Conservation (phyloP, 2,113 vertebrate genomes). For the Aleadryas rufinucha region DNA sequence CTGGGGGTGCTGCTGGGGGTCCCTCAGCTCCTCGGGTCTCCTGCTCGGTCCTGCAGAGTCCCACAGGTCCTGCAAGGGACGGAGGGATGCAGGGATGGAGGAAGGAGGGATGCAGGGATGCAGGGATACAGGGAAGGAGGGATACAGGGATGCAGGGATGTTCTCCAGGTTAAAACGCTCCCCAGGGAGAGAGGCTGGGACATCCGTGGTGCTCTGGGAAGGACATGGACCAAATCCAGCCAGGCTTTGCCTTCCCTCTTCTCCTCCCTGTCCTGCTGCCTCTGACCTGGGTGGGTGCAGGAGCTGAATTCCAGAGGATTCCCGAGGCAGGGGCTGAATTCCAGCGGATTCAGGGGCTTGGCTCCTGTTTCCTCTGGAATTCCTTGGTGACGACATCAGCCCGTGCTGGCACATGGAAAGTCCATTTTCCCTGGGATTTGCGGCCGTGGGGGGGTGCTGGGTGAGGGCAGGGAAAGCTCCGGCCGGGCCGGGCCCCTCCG, state of each 20-base stretch:
- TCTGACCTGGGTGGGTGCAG: rapidly evolving
- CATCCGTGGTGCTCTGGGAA: background rate
- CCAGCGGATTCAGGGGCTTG: background rate
- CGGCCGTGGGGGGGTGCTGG: background rate
- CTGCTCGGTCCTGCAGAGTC: background rate
- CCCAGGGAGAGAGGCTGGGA: background rate
- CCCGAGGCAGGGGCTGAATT: background rate
- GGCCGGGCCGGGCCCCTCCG: background rate
- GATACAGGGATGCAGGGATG: rapidly evolving
- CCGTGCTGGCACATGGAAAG: rapidly evolving
- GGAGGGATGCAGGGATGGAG: too few species aligned
- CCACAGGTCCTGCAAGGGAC: background rate
- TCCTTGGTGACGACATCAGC: background rate
- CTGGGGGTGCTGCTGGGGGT: background rate
- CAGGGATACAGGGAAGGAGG: background rate
- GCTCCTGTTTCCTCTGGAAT: background rate
- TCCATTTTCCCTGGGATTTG: background rate
- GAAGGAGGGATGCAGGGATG: background rate
- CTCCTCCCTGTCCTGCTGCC: background rate
- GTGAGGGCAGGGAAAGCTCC: background rate
- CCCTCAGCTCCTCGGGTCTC: background rate
- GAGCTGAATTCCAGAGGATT: background rate
- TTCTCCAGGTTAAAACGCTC: background rate
- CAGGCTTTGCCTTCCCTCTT: background rate
- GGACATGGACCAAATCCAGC: background rate